phyloP scores from a whole-genome alignment of 2,888 invertebrate species.

The Lypha dubia region DNA sequence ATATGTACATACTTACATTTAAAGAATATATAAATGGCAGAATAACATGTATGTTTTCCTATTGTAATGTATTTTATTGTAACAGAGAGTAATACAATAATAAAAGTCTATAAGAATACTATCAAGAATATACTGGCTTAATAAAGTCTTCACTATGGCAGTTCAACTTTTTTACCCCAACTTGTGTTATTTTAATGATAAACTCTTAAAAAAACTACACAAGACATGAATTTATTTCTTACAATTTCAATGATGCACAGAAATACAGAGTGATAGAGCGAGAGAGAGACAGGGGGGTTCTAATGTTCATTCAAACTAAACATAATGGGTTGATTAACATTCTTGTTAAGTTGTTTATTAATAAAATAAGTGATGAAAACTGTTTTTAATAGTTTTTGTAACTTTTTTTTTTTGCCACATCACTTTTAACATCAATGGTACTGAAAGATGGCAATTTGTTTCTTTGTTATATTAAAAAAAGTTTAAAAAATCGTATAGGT shows the following conservation, averaged over 20 bases:
- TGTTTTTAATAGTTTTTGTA: neutral
- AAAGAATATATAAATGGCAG: conserved; percentile 43
- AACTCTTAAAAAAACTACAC: conserved; percentile 17
- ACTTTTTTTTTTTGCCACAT: neutral
- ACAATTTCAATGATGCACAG: conserved; percentile 1
- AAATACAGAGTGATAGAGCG: neutral
- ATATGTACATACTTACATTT: conserved; percentile 63
- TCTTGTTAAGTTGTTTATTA: conserved; percentile 6
- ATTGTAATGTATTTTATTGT: neutral
- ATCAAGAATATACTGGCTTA: conserved; percentile 2
- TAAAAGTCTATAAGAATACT: conserved; percentile 4
- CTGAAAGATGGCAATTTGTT: neutral
- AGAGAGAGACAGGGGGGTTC: neutral
- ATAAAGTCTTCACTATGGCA: conserved; percentile 44
- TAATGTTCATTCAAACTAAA: conserved; percentile 1
- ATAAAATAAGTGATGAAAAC: conserved; percentile 8
- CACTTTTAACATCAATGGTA: neutral
- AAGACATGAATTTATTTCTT: conserved; percentile 34
- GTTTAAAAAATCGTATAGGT: no score
- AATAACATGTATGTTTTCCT: conserved; percentile 24
- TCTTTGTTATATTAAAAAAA: no score
- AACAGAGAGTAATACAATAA: neutral
- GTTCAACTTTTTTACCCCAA: conserved; percentile 28
- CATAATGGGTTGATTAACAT: conserved; percentile 13
- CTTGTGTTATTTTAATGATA: conserved; percentile 35